Evolutionary conservation across 2,888 invertebrate genomes (phyloP).

Genomic region (Galeopsomyia nigrocyanea): DNA sequence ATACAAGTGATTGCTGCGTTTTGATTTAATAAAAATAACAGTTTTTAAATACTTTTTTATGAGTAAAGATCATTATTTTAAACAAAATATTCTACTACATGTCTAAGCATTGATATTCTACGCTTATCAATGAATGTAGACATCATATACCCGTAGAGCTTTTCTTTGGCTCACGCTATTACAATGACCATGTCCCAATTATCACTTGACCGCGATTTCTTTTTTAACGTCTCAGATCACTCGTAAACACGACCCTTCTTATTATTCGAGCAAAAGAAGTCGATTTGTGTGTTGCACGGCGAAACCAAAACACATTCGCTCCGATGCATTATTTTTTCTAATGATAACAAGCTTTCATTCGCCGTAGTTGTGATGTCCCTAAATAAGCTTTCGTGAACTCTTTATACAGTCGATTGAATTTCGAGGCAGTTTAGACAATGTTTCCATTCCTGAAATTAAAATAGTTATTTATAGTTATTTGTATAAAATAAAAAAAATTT

Average conservation of each 20-base stretch:
- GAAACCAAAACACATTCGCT: constrained; percentile 3
- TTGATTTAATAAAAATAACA: constrained; percentile 10
- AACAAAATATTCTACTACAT: constrained; percentile 17
- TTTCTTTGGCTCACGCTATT: constrained; percentile 28
- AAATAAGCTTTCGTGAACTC: constrained; percentile 10
- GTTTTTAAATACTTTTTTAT: constrained; percentile 21
- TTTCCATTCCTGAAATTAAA: constrained; percentile 23
- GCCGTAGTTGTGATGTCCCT: background rate
- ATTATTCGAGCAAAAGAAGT: constrained; percentile 1
- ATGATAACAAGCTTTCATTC: constrained; percentile 23
- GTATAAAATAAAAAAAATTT: background rate
- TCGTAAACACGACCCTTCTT: constrained; percentile 11
- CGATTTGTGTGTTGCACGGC: background rate
- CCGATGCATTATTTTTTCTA: constrained; percentile 19
- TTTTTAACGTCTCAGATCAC: constrained; percentile 16
- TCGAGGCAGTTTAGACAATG: constrained; percentile 30
- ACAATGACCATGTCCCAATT: constrained; percentile 26
- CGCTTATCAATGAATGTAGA: constrained; percentile 16
- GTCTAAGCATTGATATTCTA: constrained; percentile 13
- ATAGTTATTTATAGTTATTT: background rate
- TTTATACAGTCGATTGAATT: constrained; percentile 39
- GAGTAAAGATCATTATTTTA: constrained; percentile 20
- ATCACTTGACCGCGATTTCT: constrained; percentile 28
- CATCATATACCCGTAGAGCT: constrained; percentile 11
- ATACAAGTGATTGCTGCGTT: constrained; percentile 14